Evolutionary conservation across 2,113 vertebrate species (phyloP).

Genomic region (Gallinago paraguaiae): DNA sequence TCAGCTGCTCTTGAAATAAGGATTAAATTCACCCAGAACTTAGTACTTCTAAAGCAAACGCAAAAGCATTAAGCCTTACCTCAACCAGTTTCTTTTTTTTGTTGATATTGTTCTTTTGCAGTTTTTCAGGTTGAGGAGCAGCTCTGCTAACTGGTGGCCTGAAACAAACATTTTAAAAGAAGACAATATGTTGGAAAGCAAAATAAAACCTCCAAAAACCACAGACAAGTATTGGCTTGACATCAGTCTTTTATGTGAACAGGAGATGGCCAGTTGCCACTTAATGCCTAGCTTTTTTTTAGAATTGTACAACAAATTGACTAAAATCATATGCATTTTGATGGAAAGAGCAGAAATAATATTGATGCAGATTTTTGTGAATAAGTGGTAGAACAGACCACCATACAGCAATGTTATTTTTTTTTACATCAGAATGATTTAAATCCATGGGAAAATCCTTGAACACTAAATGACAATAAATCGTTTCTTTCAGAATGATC

Average conservation of each 20-base stretch:
- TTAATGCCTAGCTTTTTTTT: not conserved
- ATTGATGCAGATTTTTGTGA: not conserved
- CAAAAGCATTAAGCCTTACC: conserved; percentile 71
- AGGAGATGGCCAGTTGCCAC: not conserved
- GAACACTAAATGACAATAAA: not conserved
- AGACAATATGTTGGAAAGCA: not conserved
- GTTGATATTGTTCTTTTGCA: conserved; percentile 90
- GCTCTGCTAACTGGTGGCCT: conserved; percentile 94
- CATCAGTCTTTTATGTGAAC: not conserved
- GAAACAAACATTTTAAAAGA: conserved; percentile 27
- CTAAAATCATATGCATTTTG: not conserved
- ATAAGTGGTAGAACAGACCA: not conserved
- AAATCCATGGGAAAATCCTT: not conserved
- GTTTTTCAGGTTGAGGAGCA: conserved; percentile 91
- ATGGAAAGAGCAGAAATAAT: not conserved
- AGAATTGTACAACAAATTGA: not conserved
- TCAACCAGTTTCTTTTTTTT: conserved; percentile 95
- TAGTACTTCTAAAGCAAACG: not conserved
- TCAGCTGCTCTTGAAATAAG: not conserved
- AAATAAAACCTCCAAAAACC: not conserved
- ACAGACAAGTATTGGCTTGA: too few relatives aligned
- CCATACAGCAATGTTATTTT: not conserved
- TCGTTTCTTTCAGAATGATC: not conserved
- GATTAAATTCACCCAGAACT: not conserved
- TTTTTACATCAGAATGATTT: not conserved